A percentile compares a stretch with the other conserved stretches of the same genome.
phyloP scores from a whole-genome alignment of 2,888 invertebrate species.

The Melieria crassipennis region DNA sequence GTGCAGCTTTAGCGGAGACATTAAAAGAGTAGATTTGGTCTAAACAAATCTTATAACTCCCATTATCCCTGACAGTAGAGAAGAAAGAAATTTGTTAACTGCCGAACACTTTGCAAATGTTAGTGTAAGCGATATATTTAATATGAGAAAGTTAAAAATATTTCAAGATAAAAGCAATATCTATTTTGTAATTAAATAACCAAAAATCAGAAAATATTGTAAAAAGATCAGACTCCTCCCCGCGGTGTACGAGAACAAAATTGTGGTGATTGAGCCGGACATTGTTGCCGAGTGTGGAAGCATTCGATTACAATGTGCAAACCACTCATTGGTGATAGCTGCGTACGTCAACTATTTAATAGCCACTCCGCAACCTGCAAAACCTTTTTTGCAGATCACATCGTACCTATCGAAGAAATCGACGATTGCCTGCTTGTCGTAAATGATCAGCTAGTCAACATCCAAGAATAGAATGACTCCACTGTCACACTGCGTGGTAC shows the following conservation, averaged over 20 bases:
- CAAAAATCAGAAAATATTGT: conserved; percentile 13
- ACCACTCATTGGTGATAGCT: not conserved
- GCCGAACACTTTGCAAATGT: conserved; percentile 18
- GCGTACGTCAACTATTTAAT: conserved; percentile 18
- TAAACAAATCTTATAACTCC: not conserved
- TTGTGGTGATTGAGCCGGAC: conserved; percentile 8
- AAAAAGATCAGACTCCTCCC: conserved; percentile 8
- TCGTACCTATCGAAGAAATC: conserved; percentile 14
- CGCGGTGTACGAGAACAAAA: conserved; percentile 4
- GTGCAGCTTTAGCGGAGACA: too few relatives aligned
- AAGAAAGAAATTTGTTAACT: not conserved
- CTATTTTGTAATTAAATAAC: conserved; percentile 19
- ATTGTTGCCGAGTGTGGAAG: conserved; percentile 14
- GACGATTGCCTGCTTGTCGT: conserved; percentile 20
- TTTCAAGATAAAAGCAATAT: conserved; percentile 23
- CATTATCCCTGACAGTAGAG: conserved; percentile 11
- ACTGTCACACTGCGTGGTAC: conserved; percentile 16
- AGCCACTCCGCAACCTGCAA: conserved; percentile 21
- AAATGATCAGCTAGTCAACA: conserved; percentile 16
- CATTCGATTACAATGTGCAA: conserved; percentile 9
- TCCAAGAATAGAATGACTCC: conserved; percentile 6
- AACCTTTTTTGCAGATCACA: conserved; percentile 23
- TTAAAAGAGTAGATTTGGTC: too few relatives aligned
- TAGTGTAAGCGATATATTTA: conserved; percentile 26
- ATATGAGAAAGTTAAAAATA: conserved; percentile 23